Evolutionary conservation across 2,113 vertebrate species (phyloP).

Genomic region (Cephalopholis sonnerati): DNA sequence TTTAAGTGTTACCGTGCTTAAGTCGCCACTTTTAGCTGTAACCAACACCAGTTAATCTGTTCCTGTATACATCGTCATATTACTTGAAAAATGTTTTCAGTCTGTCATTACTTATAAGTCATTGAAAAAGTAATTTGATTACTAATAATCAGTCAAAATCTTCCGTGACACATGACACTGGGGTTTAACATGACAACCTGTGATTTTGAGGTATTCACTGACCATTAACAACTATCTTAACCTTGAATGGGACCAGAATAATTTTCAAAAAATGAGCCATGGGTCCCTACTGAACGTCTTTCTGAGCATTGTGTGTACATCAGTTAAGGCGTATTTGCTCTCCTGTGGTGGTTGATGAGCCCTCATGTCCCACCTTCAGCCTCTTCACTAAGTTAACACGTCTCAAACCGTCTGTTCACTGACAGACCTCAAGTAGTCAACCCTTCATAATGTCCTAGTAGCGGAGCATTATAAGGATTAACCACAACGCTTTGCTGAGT

Average conservation of each 20-base stretch:
- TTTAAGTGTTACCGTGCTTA: slow-evolving; percentile 24
- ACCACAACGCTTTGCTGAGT: background rate
- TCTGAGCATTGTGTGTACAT: too few species aligned
- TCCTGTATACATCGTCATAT: background rate
- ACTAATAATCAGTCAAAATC: background rate
- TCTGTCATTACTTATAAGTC: background rate
- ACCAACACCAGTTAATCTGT: background rate
- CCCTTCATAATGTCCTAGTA: background rate
- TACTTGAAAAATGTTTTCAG: too few species aligned
- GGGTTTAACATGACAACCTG: background rate
- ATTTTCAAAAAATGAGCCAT: too few species aligned
- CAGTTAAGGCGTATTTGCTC: background rate
- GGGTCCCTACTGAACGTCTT: too few species aligned
- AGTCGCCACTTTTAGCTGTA: background rate
- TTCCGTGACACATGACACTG: background rate
- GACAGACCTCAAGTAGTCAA: background rate
- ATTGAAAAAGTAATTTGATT: background rate
- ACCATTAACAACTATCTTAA: background rate
- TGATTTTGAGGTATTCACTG: background rate
- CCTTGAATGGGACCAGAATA: too few species aligned
- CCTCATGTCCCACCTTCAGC: background rate
- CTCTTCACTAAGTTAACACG: background rate
- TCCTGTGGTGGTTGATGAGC: background rate
- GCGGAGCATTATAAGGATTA: background rate
- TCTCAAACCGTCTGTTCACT: background rate